These are phyloP conservation scores for Smittia sp. DNA, from an alignment of 2,888 invertebrate species.

Conservation along the genomic window DNA sequence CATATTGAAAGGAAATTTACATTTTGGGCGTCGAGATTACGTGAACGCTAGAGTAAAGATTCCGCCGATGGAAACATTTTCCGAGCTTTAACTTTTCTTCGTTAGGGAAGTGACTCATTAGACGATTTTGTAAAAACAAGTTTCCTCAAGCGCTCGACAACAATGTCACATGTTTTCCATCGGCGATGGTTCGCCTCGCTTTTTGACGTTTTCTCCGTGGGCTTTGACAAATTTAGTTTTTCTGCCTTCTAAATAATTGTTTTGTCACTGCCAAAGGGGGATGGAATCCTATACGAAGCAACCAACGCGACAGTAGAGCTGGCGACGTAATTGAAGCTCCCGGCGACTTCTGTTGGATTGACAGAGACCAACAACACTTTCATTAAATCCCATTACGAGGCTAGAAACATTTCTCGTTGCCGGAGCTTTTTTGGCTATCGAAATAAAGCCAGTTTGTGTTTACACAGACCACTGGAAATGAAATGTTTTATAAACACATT, in stretches of 20 bases:
- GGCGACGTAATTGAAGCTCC: neutral
- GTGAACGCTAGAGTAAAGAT: neutral
- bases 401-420: neutral
- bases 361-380: neutral
- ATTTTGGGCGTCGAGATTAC: slow-evolving; percentile 34
- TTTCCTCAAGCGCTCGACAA: neutral
- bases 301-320: too few relatives aligned
- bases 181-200: neutral
- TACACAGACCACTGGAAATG: neutral
- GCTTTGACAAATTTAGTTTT: neutral
- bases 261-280: neutral
- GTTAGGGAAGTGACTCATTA: neutral
- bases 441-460: neutral
- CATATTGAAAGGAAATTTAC: slow-evolving; percentile 26
- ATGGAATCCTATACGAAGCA: neutral
- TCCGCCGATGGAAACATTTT: neutral
- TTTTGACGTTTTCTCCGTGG: slow-evolving; percentile 16
- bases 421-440: too few relatives aligned
- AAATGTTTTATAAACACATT: slow-evolving; percentile 22
- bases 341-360: too few relatives aligned
- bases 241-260: neutral
- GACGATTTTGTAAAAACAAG: neutral
- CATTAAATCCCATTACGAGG: slow-evolving; percentile 2
- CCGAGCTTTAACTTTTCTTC: neutral
- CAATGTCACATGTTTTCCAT: slow-evolving; percentile 27